Evolutionary conservation across 2,113 vertebrate species (phyloP).

Genomic region (Mus musculus): DNA sequence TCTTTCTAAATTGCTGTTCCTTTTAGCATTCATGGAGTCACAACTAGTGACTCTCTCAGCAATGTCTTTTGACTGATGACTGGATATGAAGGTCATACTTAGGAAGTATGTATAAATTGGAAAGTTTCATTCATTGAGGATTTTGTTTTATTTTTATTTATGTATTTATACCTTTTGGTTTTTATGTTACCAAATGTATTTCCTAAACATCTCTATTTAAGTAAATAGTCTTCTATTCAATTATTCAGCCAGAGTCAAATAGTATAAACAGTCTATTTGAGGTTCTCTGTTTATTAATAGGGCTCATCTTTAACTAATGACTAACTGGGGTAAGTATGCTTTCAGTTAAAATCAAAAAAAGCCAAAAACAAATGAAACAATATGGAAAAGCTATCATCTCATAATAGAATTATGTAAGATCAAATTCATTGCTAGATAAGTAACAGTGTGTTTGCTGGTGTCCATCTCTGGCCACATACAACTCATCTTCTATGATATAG

Average conservation of each 20-base stretch:
- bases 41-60: neutral
- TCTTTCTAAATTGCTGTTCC: too few relatives aligned
- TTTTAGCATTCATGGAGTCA: neutral
- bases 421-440: neutral
- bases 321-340: neutral
- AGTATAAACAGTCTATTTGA: neutral
- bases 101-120: neutral
- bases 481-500: neutral
- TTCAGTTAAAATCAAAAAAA: neutral
- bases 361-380: neutral
- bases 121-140: neutral
- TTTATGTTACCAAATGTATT: slow-evolving; percentile 37
- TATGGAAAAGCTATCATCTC: neutral
- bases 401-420: slow-evolving; percentile 1
- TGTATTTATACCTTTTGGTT: neutral
- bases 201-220: slow-evolving; percentile 56
- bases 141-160: slow-evolving; percentile 25
- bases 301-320: neutral
- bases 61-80: neutral
- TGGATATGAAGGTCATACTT: neutral
- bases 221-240: slow-evolving; percentile 39
- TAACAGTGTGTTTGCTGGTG: neutral
- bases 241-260: slow-evolving; percentile 48
- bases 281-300: slow-evolving; percentile 37
- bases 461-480: neutral